Percentiles rank a stretch among this genome's conserved stretches.
Evolutionary conservation across 2,888 invertebrate species (phyloP).

Genomic region (Elaeidobius kamerunicus): DNA sequence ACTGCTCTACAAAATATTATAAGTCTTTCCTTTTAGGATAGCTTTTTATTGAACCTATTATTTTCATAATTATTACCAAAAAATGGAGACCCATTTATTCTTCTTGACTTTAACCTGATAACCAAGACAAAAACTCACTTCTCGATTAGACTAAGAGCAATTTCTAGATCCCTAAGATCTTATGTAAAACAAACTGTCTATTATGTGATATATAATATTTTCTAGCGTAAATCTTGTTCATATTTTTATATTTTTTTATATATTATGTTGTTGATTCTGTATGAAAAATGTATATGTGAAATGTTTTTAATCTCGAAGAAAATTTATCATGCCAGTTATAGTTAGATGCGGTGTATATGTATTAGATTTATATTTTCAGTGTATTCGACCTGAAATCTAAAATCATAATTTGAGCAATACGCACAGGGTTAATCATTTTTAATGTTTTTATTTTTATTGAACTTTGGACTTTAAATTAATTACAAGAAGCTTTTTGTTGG

Average conservation of each 20-base stretch:
- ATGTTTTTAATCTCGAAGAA: constrained; percentile 17
- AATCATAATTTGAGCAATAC: constrained; percentile 14
- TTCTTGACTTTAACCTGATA: no score
- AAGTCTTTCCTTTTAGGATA: no score
- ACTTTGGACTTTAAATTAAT: neutral
- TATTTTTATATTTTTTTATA: constrained; percentile 31
- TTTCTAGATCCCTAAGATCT: constrained; percentile 2
- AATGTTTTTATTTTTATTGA: neutral
- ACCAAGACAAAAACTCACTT: no score
- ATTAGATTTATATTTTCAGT: neutral
- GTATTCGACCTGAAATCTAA: neutral
- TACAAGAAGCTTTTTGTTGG: constrained; percentile 7
- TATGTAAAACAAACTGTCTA: constrained; percentile 7
- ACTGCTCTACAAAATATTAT: no score
- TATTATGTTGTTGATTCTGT: constrained; percentile 28
- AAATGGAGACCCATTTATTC: no score
- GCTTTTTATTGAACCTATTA: no score
- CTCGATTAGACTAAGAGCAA: no score
- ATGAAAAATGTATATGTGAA: constrained; percentile 26
- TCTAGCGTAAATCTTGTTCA: constrained; percentile 24
- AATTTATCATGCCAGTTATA: constrained; percentile 19
- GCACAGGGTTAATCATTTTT: constrained; percentile 15
- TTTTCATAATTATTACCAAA: no score
- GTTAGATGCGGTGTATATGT: neutral
- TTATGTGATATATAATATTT: constrained; percentile 29